Evolutionary conservation across 2,888 invertebrate species (phyloP).

Genomic region (Marasmarcha lunaedactyla): DNA sequence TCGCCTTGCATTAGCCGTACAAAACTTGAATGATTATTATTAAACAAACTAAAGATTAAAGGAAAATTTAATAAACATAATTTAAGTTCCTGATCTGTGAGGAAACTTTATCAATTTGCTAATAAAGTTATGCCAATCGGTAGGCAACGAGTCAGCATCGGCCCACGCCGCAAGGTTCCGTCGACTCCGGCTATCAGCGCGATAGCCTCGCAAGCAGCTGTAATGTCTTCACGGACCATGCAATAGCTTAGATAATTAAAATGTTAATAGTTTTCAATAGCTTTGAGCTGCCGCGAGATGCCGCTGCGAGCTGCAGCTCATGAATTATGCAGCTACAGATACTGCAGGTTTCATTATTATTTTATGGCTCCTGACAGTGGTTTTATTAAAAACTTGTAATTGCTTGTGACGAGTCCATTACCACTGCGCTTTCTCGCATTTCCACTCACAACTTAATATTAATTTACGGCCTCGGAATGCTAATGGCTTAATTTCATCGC

Average conservation of each 20-base stretch:
- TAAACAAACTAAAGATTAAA: too few species aligned
- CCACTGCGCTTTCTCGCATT: not conserved
- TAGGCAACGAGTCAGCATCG: slow-evolving; percentile 1
- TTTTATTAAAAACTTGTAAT: slow-evolving; percentile 9
- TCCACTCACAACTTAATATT: not conserved
- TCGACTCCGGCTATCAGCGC: too few species aligned
- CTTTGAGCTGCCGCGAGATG: slow-evolving; percentile 4
- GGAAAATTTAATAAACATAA: too few species aligned
- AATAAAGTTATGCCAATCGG: not conserved
- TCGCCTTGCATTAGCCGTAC: too few species aligned
- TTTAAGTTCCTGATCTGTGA: too few species aligned
- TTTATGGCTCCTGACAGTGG: not conserved
- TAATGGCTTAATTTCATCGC: not conserved
- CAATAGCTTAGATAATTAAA: slow-evolving; percentile 24
- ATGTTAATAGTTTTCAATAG: slow-evolving; percentile 24
- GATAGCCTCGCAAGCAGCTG: slow-evolving; percentile 4
- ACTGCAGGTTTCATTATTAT: slow-evolving; percentile 12
- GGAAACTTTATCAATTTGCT: slow-evolving; percentile 1
- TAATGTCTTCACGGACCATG: slow-evolving; percentile 9
- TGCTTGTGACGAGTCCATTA: slow-evolving; percentile 7
- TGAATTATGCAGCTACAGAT: slow-evolving; percentile 20
- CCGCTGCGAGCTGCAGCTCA: slow-evolving; percentile 9
- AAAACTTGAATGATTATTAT: too few species aligned
- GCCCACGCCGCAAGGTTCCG: slow-evolving; percentile 7
- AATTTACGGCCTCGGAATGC: not conserved